Evolutionary conservation across 2,113 vertebrate species (phyloP).

Genomic region (Phyllopteryx taeniolatus): DNA sequence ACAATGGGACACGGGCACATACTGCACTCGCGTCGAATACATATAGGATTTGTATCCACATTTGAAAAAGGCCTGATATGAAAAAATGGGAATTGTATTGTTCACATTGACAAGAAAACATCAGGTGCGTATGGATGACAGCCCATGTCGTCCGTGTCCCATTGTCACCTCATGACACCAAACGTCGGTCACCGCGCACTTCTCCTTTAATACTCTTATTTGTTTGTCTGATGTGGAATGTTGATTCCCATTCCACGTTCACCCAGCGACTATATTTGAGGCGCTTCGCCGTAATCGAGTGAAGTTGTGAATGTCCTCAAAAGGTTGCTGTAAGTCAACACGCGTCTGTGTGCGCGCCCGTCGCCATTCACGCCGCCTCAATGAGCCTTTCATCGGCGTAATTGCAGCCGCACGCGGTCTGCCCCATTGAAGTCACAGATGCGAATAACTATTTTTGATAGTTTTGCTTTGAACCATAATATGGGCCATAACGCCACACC

Average conservation of each 20-base stretch:
- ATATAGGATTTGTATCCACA: too few relatives aligned
- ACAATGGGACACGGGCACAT: too few relatives aligned
- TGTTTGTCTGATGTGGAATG: conserved; percentile 26
- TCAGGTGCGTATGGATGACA: not conserved
- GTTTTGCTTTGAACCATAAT: conserved; percentile 70
- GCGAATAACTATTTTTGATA: conserved; percentile 80
- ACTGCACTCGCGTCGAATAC: too few relatives aligned
- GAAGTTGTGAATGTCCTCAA: conserved; percentile 66
- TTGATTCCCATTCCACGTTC: conserved; percentile 47
- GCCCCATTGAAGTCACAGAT: conserved; percentile 76
- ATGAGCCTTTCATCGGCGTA: conserved; percentile 70
- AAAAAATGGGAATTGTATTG: too few relatives aligned
- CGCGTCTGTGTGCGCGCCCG: conserved; percentile 69
- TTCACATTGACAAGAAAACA: not conserved
- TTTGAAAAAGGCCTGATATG: too few relatives aligned
- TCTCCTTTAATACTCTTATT: not conserved
- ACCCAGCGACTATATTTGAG: conserved; percentile 56
- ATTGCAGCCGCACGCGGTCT: conserved; percentile 75
- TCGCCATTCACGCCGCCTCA: conserved; percentile 71
- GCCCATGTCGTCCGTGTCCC: not conserved
- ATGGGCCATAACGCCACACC: conserved; percentile 69
- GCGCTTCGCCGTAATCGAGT: conserved; percentile 57
- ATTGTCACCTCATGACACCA: not conserved
- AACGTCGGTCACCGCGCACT: not conserved
- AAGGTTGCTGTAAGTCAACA: conserved; percentile 74